A percentile compares a stretch with the other conserved stretches of the same genome.
These are phyloP conservation scores for Saturnia pavonia DNA, from an alignment of 2,888 invertebrate species.

Conservation along the genomic window DNA sequence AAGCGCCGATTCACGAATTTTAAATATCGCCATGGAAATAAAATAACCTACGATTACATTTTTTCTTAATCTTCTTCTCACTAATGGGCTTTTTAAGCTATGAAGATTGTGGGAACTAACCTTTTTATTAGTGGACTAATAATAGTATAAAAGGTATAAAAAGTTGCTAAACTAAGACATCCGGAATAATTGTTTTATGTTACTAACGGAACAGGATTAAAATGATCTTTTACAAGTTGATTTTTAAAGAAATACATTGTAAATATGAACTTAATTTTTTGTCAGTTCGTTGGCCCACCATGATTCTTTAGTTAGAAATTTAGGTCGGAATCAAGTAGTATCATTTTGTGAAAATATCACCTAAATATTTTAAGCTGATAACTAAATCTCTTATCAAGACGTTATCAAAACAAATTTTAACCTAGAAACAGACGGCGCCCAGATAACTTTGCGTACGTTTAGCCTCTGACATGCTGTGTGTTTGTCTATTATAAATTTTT, in stretches of 20 bases:
- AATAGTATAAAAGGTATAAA: no score
- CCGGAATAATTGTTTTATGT: no score
- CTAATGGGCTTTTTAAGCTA: no score
- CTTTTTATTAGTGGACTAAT: no score
- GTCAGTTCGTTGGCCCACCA: not conserved
- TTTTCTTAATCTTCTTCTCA: no score
- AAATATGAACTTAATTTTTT: not conserved
- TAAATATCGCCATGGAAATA: no score
- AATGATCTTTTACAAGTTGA: not conserved
- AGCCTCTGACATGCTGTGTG: not conserved
- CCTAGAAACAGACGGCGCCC: not conserved
- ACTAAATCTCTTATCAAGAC: constrained; percentile 13
- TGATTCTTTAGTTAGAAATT: not conserved
- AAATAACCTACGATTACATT: no score
- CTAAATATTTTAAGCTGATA: constrained; percentile 5
- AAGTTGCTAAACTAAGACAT: no score
- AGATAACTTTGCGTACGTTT: constrained; percentile 1
- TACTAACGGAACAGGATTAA: not conserved
- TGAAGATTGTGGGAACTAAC: no score
- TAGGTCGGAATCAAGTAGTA: not conserved
- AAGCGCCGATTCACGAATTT: no score
- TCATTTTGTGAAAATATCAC: constrained; percentile 6
- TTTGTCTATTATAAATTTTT: not conserved
- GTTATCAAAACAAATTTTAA: constrained; percentile 8
- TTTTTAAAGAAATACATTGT: not conserved